A percentile compares a stretch with the other conserved stretches of the same genome.
Evolutionary conservation across 2,797 vertebrate species (phyloP).

Genomic region (Sylvia borin): DNA sequence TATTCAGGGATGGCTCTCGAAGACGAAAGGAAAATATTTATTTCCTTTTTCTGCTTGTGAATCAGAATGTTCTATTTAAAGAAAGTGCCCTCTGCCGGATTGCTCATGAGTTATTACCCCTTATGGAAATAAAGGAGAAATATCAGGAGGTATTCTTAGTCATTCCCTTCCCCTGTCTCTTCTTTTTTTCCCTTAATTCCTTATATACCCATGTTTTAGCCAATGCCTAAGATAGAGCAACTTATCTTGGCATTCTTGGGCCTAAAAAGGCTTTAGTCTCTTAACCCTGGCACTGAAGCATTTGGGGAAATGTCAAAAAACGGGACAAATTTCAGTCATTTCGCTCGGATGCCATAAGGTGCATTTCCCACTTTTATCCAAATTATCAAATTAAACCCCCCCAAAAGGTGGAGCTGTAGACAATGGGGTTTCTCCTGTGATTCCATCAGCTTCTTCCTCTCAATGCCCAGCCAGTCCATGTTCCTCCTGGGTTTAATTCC

Average conservation of each 20-base stretch:
- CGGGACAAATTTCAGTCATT: background rate
- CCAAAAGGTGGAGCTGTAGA: background rate
- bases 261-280: conserved; percentile 38
- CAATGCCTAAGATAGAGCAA: conserved; percentile 74
- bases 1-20: conserved; percentile 73
- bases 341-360: background rate
- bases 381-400: background rate
- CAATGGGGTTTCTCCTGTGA: background rate
- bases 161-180: conserved; percentile 74
- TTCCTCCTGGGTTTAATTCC: background rate
- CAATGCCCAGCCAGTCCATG: background rate
- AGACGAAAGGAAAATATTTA: conserved; percentile 83
- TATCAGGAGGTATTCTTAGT: conserved; percentile 81
- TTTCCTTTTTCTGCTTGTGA: conserved; percentile 84
- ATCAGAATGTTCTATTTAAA: conserved; percentile 84
- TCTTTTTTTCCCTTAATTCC: conserved; percentile 68
- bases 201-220: conserved; percentile 77
- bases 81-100: conserved; percentile 77
- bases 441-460: background rate
- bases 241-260: conserved; percentile 60
- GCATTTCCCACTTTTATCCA: background rate
- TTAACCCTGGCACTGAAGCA: conserved; percentile 40
- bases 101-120: conserved; percentile 81
- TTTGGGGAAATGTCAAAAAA: background rate
- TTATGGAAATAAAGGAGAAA: conserved; percentile 81